Base-by-base conservation (phyloP, 2,888 invertebrate species). In the Eupithecia inturbata region DNA sequence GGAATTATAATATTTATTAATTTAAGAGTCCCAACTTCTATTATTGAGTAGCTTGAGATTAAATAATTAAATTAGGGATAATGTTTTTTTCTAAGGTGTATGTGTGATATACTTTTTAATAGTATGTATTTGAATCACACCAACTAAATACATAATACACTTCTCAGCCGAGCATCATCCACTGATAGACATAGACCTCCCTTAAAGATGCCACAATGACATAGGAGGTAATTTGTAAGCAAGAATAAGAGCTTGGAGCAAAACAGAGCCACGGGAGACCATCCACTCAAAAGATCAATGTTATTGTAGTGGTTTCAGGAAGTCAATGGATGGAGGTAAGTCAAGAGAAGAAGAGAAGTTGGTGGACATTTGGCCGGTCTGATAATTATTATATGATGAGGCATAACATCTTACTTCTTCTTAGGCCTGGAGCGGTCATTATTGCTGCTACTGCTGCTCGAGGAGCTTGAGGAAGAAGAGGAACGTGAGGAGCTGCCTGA, bases 401-500 rank as follows among this genome's bases (percentile, higher is more conserved):
- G 9, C 36, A 1, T 3, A 14, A 84, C 3, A 22, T 89, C 89
- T 91, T 93, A 95, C 96, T 96, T 95, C 89, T 96, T 94, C 91
- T 96, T 96, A 67, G 95, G 95, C 76, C 96, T 95, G 71, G 96
- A 95, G 39, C 96, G 95, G 81, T 96, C 95, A 82, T 95, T 95
- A 77, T 95, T 96, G 83, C 96, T 96, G 82, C 96, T 96, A 73
- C 96, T 96, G 80, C 96, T 96, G 76, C 96, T 96, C 0, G 96
- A 96, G 5, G 96, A 96, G 64, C 96, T 96, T 80, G 95, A 96
- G 0, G 95, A 89, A 66, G 96, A 95, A 66, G 96, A 90, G 53
- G 96, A 95, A 76, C 96, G 89, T 1, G 95, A 94, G 0, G 93
- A 92, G 78, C 93, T 93, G 33, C 95, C 96, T 0, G 97, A 97